phyloP scores from a whole-genome alignment of 1,140 invertebrate species.

The Phocides pigmalion region DNA sequence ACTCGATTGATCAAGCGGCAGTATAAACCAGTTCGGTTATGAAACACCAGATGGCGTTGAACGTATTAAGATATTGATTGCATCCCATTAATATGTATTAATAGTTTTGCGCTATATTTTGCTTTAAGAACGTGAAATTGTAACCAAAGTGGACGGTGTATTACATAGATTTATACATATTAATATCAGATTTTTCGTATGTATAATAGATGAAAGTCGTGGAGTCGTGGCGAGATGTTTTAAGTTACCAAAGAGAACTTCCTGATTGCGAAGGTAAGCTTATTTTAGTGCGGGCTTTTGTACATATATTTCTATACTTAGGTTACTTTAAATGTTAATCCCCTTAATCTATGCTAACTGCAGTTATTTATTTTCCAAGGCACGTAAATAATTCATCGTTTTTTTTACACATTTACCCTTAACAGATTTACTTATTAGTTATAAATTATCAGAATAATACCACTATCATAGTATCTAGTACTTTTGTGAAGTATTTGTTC shows the following conservation, averaged over 20 bases:
- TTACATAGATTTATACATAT: constrained; percentile 6
- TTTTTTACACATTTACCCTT: too few species aligned
- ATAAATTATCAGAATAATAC: too few species aligned
- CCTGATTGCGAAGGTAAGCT: neutral
- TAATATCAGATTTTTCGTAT: neutral
- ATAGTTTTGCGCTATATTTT: neutral
- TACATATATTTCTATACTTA: constrained; percentile 26
- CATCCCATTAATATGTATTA: constrained; percentile 17
- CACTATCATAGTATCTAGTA: too few species aligned
- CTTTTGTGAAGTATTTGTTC: too few species aligned
- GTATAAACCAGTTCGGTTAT: neutral
- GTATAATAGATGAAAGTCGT: neutral
- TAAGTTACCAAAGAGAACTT: constrained; percentile 29
- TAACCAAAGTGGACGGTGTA: neutral
- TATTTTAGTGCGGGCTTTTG: constrained; percentile 13
- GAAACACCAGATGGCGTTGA: constrained; percentile 9
- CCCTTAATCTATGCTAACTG: neutral
- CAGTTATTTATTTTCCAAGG: too few species aligned
- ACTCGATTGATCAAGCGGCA: neutral
- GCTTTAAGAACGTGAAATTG: neutral
- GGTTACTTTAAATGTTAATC: neutral
- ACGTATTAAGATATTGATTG: constrained; percentile 1
- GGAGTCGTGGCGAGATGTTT: neutral
- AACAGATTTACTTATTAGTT: too few species aligned
- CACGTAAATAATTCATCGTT: too few species aligned